These are phyloP conservation scores for Nannobrachium achirus DNA, from an alignment of 2,113 vertebrate genomes.

Conservation along the genomic window DNA sequence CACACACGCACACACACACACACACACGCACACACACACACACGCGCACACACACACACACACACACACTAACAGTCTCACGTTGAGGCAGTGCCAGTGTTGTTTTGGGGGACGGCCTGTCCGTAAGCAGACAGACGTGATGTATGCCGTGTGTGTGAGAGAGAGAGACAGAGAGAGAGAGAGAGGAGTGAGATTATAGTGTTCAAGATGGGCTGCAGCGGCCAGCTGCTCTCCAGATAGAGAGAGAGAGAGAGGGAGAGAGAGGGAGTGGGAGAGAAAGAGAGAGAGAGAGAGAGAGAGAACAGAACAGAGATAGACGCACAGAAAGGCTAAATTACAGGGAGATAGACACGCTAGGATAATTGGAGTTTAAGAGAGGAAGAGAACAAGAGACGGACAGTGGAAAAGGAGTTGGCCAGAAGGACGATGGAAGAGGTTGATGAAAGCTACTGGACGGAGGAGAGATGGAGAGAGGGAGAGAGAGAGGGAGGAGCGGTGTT, in stretches of 20 bases:
- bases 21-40: too few relatives aligned
- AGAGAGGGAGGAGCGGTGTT: conserved; percentile 13
- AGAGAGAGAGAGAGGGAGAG: conserved; percentile 37
- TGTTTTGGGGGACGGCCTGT: conserved; percentile 34
- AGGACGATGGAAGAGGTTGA: too few relatives aligned
- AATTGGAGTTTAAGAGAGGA: conserved; percentile 23
- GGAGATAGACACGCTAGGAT: conserved; percentile 40
- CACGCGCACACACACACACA: too few relatives aligned
- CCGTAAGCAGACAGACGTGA: conserved; percentile 51
- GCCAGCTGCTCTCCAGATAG: conserved; percentile 62
- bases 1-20: too few relatives aligned
- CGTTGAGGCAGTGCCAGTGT: conserved; percentile 1
- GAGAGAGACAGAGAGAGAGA: conserved; percentile 35
- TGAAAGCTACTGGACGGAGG: background rate
- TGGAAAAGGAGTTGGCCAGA: background rate
- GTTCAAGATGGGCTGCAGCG: conserved; percentile 47
- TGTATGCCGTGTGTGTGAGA: conserved; percentile 59
- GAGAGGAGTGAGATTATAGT: conserved; percentile 59
- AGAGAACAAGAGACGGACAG: background rate
- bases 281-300: conserved; percentile 10
- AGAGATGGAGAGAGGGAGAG: conserved; percentile 24
- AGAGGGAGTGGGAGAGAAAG: conserved; percentile 31
- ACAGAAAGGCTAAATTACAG: conserved; percentile 43
- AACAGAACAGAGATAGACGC: background rate
- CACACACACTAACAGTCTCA: too few relatives aligned